Percentiles rank a stretch among this genome's conserved stretches.
These are phyloP conservation scores for Teinopalpus imperialis DNA, from an alignment of 2,888 invertebrate genomes.

Conservation along the genomic window DNA sequence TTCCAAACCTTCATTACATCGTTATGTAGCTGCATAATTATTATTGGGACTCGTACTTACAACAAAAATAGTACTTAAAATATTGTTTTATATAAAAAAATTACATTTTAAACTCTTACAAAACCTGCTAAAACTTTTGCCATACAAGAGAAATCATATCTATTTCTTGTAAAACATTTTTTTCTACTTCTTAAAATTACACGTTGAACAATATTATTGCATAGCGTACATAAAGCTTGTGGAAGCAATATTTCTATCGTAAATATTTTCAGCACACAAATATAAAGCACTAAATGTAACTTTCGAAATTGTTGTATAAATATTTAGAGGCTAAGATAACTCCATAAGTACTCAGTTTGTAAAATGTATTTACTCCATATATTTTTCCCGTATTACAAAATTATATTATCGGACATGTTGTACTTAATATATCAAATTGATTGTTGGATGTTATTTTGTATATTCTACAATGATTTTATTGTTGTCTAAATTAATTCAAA, in stretches of 20 bases:
- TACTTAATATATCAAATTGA: slow-evolving; percentile 64
- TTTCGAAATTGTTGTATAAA: slow-evolving; percentile 18
- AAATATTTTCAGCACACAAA: slow-evolving; percentile 22
- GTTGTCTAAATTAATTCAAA: slow-evolving; percentile 51
- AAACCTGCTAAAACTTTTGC: not conserved
- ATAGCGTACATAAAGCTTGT: slow-evolving; percentile 23
- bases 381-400: slow-evolving; percentile 41
- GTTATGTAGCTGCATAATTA: slow-evolving; percentile 4
- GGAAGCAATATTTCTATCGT: slow-evolving; percentile 18
- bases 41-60: slow-evolving; percentile 18
- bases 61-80: slow-evolving; percentile 24
- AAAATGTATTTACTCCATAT: slow-evolving; percentile 51
- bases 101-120: too few relatives aligned
- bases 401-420: slow-evolving; percentile 52
- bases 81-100: not conserved
- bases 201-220: slow-evolving; percentile 21
- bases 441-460: slow-evolving; percentile 71
- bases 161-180: slow-evolving; percentile 37
- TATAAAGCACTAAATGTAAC: slow-evolving; percentile 27
- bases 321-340: slow-evolving; percentile 21
- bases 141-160: not conserved
- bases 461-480: slow-evolving; percentile 69
- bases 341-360: slow-evolving; percentile 47
- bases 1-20: slow-evolving; percentile 29
- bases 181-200: slow-evolving; percentile 28